Conservation (phyloP, 2,888 invertebrate species). For the Mycalesis mineus region DNA sequence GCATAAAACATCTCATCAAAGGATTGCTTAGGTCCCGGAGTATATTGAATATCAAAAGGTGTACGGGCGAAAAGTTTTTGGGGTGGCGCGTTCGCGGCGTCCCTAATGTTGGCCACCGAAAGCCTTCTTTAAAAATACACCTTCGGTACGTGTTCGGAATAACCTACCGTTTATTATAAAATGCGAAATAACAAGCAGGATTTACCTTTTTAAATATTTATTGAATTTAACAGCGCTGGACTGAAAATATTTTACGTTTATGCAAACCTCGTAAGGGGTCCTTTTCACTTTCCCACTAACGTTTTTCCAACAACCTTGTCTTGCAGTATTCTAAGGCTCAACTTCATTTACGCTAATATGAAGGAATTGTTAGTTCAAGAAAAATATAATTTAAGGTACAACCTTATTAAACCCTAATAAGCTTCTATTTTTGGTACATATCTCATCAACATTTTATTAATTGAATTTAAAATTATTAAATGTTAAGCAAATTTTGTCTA, state of each 20-base stretch:
- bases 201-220: slow-evolving; percentile 24
- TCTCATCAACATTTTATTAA: no score
- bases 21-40: slow-evolving; percentile 73
- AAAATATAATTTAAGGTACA: no score
- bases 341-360: no score
- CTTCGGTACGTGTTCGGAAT: slow-evolving; percentile 71
- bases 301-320: no score
- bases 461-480: no score
- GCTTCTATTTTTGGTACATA: no score
- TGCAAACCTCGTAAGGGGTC: neutral
- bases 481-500: no score
- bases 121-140: slow-evolving; percentile 75
- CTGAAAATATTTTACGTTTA: slow-evolving; percentile 2
- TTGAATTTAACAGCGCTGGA: slow-evolving; percentile 15
- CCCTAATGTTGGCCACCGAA: slow-evolving; percentile 68
- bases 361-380: no score
- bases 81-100: slow-evolving; percentile 57
- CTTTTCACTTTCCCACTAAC: no score
- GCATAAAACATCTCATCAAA: slow-evolving; percentile 79
- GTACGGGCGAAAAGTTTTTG: slow-evolving; percentile 60
- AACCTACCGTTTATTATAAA: slow-evolving; percentile 47
- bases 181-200: slow-evolving; percentile 31
- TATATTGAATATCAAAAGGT: slow-evolving; percentile 79
- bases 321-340: no score
- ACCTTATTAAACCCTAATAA: no score